Percentiles rank a stretch among this genome's conserved stretches.
phyloP scores from a whole-genome alignment of 2,113 vertebrate species.

The Petaurus breviceps region DNA sequence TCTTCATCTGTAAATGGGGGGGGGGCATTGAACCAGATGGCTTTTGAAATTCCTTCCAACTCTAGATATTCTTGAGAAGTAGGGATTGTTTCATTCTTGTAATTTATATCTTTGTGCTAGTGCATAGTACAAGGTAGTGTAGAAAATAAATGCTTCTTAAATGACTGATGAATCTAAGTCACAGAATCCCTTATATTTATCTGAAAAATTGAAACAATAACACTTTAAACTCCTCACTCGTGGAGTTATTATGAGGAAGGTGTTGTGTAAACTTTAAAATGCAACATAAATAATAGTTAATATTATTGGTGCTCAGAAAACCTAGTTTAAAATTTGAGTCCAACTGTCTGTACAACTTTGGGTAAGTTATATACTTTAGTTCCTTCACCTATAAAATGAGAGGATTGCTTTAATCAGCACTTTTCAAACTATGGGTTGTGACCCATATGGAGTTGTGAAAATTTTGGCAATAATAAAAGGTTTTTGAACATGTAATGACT shows the following conservation, averaged over 20 bases:
- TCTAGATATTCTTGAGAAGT: background rate
- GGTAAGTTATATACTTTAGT: background rate
- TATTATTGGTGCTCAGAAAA: background rate
- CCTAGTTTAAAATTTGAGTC: background rate
- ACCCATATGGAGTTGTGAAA: no score
- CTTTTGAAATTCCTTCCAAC: background rate
- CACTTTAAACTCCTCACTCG: background rate
- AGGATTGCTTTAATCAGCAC: background rate
- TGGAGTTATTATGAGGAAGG: background rate
- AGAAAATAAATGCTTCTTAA: background rate
- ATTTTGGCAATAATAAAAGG: no score
- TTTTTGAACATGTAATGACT: no score
- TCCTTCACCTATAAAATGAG: background rate
- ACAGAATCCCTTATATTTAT: background rate
- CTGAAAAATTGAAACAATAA: background rate
- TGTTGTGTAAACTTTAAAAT: background rate
- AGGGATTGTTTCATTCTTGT: background rate
- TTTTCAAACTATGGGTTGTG: no score
- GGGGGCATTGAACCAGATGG: background rate
- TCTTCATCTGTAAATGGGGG: background rate
- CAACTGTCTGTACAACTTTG: background rate
- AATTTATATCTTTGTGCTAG: background rate
- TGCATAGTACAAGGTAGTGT: background rate
- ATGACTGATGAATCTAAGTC: background rate
- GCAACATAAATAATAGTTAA: background rate